phyloP scores from a whole-genome alignment of 2,888 invertebrate species.

The Anthophora plumipes region DNA sequence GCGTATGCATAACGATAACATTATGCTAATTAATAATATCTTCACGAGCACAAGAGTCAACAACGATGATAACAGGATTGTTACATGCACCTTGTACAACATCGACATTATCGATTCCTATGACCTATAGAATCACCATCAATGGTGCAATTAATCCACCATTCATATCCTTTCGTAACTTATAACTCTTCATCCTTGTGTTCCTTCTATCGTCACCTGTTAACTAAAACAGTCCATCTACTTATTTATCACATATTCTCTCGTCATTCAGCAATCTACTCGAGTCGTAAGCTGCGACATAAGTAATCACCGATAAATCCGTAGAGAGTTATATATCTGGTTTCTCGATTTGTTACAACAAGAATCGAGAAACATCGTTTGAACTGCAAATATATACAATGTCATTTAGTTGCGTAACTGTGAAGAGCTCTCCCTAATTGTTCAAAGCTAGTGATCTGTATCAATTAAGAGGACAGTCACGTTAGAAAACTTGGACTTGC shows the following conservation, averaged over 20 bases:
- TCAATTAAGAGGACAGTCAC: background rate
- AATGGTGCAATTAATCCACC: too few species aligned
- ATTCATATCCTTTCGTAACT: background rate
- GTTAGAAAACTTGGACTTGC: background rate
- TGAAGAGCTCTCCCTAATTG: background rate
- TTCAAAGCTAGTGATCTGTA: background rate
- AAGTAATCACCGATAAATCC: background rate
- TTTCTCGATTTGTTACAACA: too few species aligned
- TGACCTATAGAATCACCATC: background rate
- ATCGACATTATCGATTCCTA: conserved; percentile 4
- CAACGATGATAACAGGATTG: background rate
- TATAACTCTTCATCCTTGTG: background rate
- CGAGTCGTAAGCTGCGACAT: background rate
- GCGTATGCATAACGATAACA: background rate
- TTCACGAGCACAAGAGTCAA: background rate
- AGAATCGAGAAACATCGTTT: background rate
- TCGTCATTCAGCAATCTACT: background rate
- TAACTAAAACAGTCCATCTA: background rate
- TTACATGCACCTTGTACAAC: background rate
- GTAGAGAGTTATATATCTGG: background rate
- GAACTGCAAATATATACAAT: background rate
- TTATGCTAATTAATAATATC: background rate
- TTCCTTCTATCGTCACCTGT: background rate
- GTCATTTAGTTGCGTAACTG: background rate
- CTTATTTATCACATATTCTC: background rate